phyloP scores from a whole-genome alignment of 1,140 invertebrate genomes.

The Atopsyche davidsoni region DNA sequence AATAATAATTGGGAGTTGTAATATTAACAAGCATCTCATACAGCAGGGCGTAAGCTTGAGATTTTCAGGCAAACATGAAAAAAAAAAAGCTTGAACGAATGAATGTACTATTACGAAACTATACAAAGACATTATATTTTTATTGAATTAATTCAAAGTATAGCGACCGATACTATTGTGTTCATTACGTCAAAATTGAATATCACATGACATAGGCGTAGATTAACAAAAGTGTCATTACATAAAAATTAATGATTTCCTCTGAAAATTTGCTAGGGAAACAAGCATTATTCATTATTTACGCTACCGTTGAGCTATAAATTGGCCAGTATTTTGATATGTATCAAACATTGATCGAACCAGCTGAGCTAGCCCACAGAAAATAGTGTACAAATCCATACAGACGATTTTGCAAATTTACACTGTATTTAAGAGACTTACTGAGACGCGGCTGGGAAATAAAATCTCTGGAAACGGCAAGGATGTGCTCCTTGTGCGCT shows the following conservation, averaged over 20 bases:
- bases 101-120: neutral
- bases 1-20: no score
- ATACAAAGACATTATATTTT: neutral
- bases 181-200: conserved; percentile 10
- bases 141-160: neutral
- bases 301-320: no score
- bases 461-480: conserved; percentile 93
- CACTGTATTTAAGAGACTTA: conserved; percentile 52
- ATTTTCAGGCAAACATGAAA: neutral
- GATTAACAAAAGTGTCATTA: no score
- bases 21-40: neutral
- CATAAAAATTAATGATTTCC: no score
- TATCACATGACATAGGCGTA: conserved; percentile 14
- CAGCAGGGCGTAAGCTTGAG: conserved; percentile 3
- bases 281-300: no score
- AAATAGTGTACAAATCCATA: neutral
- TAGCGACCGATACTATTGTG: neutral
- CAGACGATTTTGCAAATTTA: no score
- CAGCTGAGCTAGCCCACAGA: conserved; percentile 18
- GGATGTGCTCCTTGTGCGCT: conserved; percentile 71
- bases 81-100: neutral
- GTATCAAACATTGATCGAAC: conserved; percentile 20
- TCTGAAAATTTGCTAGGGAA: no score
- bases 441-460: conserved; percentile 94
- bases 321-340: no score